Conservation (phyloP, 2,888 invertebrate genomes). For the Cenopis cana region DNA sequence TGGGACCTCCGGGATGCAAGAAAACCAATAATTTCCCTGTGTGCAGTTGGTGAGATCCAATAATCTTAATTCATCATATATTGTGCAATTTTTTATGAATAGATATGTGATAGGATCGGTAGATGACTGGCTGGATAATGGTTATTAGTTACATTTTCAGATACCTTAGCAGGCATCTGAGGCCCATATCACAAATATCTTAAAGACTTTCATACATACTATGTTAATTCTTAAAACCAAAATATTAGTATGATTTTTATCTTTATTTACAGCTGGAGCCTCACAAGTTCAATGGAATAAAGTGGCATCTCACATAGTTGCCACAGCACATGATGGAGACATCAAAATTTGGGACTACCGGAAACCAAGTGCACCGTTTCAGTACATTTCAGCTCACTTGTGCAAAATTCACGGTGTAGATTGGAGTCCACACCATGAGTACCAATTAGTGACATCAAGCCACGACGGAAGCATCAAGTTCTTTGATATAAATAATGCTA, state of each 20-base stretch:
- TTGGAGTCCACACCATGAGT: constrained; percentile 95
- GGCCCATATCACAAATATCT: no score
- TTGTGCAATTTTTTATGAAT: no score
- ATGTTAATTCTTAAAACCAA: no score
- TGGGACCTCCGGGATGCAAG: constrained; percentile 96
- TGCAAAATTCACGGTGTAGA: constrained; percentile 96
- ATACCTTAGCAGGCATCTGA: not conserved
- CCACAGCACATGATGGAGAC: constrained; percentile 98
- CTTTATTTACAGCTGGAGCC: constrained; percentile 88
- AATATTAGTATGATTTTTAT: not conserved
- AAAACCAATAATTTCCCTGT: constrained; percentile 92
- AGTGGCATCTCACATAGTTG: constrained; percentile 92
- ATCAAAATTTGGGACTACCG: constrained; percentile 98
- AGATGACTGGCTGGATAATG: no score
- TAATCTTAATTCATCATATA: constrained; percentile 16
- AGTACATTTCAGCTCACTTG: constrained; percentile 97
- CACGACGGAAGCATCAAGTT: constrained; percentile 98
- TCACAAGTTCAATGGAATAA: constrained; percentile 98
- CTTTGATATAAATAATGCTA: constrained; percentile 95
- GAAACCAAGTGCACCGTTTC: constrained; percentile 93
- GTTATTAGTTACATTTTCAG: not conserved
- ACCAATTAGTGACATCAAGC: constrained; percentile 95
- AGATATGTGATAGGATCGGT: no score
- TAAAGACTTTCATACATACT: no score
- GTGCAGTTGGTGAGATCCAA: constrained; percentile 90